Evolutionary conservation across 2,797 vertebrate species (phyloP).

Genomic region (Nasua narica): DNA sequence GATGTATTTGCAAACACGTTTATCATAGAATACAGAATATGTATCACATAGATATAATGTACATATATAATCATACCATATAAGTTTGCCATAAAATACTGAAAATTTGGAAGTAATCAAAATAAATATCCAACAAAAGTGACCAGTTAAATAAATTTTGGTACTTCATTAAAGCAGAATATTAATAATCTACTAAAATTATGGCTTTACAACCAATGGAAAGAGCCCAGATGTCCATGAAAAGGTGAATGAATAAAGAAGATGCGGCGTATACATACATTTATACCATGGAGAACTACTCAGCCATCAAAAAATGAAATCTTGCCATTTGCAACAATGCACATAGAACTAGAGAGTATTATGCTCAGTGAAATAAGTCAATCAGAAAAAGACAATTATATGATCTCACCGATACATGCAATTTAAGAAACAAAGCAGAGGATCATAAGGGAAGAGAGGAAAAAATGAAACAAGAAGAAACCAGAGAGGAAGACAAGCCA

Average conservation of each 20-base stretch:
- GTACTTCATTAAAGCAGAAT: background rate
- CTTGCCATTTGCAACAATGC: background rate
- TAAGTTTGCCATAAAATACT: background rate
- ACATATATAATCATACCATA: background rate
- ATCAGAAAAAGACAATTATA: background rate
- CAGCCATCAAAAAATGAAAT: background rate
- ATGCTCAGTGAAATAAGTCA: background rate
- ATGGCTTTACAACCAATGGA: background rate
- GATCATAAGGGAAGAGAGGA: background rate
- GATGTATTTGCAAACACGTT: background rate
- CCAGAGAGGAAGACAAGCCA: background rate
- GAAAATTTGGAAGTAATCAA: conserved; percentile 3
- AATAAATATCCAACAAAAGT: background rate
- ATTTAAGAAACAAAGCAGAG: background rate
- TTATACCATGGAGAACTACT: background rate
- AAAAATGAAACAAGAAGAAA: background rate
- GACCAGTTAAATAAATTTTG: background rate
- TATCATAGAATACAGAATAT: background rate
- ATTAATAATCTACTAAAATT: background rate
- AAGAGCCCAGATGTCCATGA: background rate
- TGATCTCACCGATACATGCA: background rate
- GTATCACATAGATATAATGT: background rate
- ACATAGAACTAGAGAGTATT: background rate
- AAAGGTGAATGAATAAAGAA: background rate
- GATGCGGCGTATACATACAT: background rate